These are phyloP conservation scores for Leptinotarsa juncta DNA, from an alignment of 2,888 invertebrate genomes.

Conservation along the genomic window DNA sequence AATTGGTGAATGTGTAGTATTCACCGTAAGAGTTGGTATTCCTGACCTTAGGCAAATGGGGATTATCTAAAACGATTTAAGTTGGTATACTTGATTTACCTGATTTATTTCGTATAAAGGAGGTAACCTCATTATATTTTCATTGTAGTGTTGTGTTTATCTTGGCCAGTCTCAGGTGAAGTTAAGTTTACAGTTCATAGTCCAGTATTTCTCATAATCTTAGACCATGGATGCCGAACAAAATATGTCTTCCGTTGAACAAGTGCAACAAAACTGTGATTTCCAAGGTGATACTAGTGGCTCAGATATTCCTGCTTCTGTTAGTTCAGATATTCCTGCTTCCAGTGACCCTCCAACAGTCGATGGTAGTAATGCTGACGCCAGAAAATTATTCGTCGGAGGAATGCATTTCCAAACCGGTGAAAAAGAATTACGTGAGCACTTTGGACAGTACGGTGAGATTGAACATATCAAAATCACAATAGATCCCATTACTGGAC, in stretches of 20 bases:
- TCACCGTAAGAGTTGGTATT: not conserved
- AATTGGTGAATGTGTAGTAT: no score
- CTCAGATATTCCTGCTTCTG: not conserved
- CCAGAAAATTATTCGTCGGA: slow-evolving; percentile 98
- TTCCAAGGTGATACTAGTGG: not conserved
- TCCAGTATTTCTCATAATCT: not conserved
- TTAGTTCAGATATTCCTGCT: not conserved
- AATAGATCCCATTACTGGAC: slow-evolving; percentile 94
- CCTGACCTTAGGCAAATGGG: not conserved
- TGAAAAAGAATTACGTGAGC: slow-evolving; percentile 95
- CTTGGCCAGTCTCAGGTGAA: no score
- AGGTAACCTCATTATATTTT: not conserved
- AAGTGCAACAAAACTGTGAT: not conserved
- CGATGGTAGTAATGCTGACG: not conserved
- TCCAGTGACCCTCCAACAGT: not conserved
- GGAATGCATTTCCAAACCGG: slow-evolving; percentile 98
- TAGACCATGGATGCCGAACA: not conserved
- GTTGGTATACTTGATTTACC: no score
- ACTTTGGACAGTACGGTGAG: slow-evolving; percentile 93
- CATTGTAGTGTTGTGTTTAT: no score
- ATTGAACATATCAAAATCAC: slow-evolving; percentile 97
- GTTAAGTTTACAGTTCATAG: not conserved
- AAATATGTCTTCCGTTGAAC: not conserved
- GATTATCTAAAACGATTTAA: not conserved
- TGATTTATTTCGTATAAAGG: no score